Base-by-base conservation (phyloP, 2,797 vertebrate species). In the Sebastes kiyomatsui region DNA sequence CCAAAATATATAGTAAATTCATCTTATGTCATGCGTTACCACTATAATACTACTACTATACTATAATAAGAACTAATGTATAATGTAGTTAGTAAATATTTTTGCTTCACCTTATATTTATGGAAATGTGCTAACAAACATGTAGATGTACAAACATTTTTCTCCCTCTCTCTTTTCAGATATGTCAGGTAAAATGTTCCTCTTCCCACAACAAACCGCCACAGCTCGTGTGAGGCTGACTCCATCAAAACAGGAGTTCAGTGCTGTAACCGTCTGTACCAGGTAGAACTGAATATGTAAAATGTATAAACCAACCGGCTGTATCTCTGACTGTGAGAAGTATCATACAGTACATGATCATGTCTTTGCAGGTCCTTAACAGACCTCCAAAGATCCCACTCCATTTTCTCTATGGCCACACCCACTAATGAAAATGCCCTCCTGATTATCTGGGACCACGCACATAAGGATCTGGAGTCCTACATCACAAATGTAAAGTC, bases 371-470 rank as follows among this genome's bases (percentile, higher is more conserved):
- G 89, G 64, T 89, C 88, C 68, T 90, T 90, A 75, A 93, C 89
- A 0, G 79, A 88, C 35, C 88, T 94, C n/a, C 6, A 0, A 0
- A 78, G 87, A 20, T 72, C 77, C 2, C 67, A 93, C 2, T 49
- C 13, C 28, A 82, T 94, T 28, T 94, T 95, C 49, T 95, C 91
- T 52, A 80, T 93, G 11, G 77, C 67, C 2, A 61, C 72, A 11
- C 8, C 4, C 0, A 2, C 2, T 0, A 4, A 10, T 0, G 61
- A 74, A 20, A 94, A 93, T 2, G 84, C 80, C 46, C 27, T 27
- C 52, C n/a, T 55, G 52, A 52, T 52, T 52, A 9, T 52, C 18
- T 52, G 49, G 49, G 49, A 52, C 8, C 18, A n/a, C 0, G 0
- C 4, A 52, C 7, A n/a, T 0, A n/a, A n/a, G 49, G 2, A n/a